phyloP scores from a whole-genome alignment of 53 echinoderm and acorn worm species.

The Mesocentrotus franciscanus region DNA sequence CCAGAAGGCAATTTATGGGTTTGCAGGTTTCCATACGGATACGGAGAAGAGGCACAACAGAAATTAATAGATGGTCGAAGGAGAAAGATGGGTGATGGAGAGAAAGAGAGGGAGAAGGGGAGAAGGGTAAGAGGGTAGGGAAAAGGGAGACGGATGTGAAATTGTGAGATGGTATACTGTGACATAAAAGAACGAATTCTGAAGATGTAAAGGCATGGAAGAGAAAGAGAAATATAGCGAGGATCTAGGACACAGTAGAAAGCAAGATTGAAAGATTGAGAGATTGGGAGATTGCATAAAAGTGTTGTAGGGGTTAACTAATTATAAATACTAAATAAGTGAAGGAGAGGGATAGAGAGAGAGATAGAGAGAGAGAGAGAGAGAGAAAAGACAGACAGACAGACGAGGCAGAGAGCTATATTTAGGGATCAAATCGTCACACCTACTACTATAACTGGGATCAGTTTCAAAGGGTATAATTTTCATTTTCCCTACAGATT shows the following conservation, averaged over 20 bases:
- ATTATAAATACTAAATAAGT: no score
- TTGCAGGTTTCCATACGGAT: background rate
- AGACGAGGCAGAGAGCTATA: background rate
- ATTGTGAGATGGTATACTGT: background rate
- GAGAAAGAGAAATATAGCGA: no score
- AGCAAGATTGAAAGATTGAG: background rate
- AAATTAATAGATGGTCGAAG: constrained; percentile 25
- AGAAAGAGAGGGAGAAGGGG: background rate
- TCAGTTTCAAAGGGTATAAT: background rate
- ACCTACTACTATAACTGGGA: background rate
- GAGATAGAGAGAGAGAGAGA: background rate
- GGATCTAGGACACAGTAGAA: background rate
- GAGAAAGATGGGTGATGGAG: background rate
- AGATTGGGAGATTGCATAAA: no score
- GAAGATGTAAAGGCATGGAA: background rate
- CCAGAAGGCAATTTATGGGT: constrained; percentile 60
- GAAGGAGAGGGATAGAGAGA: background rate
- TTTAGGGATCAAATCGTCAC: background rate
- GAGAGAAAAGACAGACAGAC: background rate
- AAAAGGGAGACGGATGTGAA: background rate
- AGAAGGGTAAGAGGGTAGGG: background rate
- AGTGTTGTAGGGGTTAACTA: no score
- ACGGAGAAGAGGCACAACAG: background rate
- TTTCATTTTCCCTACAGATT: no score
- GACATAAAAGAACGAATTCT: background rate